These are phyloP conservation scores for Buathra laborator DNA, from an alignment of 2,888 invertebrate species.

Conservation along the genomic window DNA sequence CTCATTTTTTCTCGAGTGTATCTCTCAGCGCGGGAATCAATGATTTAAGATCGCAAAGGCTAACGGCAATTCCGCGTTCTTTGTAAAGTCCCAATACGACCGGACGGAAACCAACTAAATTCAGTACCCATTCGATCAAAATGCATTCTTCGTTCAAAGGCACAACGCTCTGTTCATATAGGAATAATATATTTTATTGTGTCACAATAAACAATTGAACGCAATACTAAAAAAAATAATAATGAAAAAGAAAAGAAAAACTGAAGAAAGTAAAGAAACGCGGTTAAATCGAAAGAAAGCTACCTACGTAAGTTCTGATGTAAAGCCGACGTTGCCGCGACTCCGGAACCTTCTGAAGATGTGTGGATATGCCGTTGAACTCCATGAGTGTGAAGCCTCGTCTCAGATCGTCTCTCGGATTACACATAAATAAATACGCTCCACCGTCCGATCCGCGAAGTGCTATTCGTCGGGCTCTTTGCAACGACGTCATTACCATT, in stretches of 20 bases:
- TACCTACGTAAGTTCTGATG: constrained; percentile 92
- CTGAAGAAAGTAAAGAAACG: no score
- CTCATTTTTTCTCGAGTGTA: constrained; percentile 88
- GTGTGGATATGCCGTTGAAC: constrained; percentile 96
- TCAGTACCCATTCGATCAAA: constrained; percentile 97
- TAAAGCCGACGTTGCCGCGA: constrained; percentile 93
- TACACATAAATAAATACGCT: constrained; percentile 95
- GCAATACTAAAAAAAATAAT: background rate
- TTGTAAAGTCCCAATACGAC: constrained; percentile 90
- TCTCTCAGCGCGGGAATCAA: constrained; percentile 88
- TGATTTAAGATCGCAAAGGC: constrained; percentile 88
- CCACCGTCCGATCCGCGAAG: constrained; percentile 95
- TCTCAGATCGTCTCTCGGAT: constrained; percentile 98
- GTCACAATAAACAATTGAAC: background rate
- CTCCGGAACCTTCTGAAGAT: constrained; percentile 94
- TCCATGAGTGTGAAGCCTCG: constrained; percentile 99
- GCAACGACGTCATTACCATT: constrained; percentile 94
- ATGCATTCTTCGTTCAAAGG: constrained; percentile 98
- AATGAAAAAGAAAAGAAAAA: background rate
- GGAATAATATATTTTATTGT: constrained; percentile 1
- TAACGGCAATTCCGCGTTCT: constrained; percentile 87
- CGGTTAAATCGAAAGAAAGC: constrained; percentile 44
- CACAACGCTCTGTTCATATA: constrained; percentile 90
- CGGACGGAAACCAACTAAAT: constrained; percentile 91
- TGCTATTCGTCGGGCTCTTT: constrained; percentile 95